phyloP scores from a whole-genome alignment of 2,888 invertebrate species.

The Eristalis intricaria region DNA sequence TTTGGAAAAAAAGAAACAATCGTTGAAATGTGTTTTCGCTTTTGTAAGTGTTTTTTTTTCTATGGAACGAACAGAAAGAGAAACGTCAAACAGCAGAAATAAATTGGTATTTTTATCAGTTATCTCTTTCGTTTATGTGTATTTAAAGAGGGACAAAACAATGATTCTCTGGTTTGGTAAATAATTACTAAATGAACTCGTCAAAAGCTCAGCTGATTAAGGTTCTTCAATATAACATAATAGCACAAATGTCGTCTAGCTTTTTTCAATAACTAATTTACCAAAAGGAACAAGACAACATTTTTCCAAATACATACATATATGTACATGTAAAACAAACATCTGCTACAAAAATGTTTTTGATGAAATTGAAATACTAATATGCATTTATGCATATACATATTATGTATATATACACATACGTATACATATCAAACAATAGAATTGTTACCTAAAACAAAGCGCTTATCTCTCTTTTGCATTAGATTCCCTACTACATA shows the following conservation, averaged over 20 bases:
- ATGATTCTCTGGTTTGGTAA: slow-evolving; percentile 36
- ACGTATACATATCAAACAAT: not conserved
- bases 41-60: not conserved
- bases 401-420: not conserved
- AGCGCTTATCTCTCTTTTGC: slow-evolving; percentile 7
- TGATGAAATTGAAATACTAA: not conserved
- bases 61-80: slow-evolving; percentile 11
- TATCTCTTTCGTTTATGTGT: not conserved
- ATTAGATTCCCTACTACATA: slow-evolving; percentile 18
- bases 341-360: not conserved
- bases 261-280: not conserved
- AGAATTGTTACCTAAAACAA: slow-evolving; percentile 10
- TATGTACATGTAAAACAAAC: not conserved
- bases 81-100: slow-evolving; percentile 51
- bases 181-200: slow-evolving; percentile 47
- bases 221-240: slow-evolving; percentile 8
- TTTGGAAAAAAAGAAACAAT: slow-evolving; percentile 4
- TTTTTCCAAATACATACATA: not conserved
- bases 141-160: slow-evolving; percentile 11
- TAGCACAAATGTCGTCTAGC: not conserved
- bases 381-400: not conserved
- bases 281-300: not conserved
- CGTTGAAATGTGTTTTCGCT: slow-evolving; percentile 34
- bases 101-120: not conserved
- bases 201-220: slow-evolving; percentile 58